Conservation (phyloP, 2,888 invertebrate species). For the Eupithecia insigniata region DNA sequence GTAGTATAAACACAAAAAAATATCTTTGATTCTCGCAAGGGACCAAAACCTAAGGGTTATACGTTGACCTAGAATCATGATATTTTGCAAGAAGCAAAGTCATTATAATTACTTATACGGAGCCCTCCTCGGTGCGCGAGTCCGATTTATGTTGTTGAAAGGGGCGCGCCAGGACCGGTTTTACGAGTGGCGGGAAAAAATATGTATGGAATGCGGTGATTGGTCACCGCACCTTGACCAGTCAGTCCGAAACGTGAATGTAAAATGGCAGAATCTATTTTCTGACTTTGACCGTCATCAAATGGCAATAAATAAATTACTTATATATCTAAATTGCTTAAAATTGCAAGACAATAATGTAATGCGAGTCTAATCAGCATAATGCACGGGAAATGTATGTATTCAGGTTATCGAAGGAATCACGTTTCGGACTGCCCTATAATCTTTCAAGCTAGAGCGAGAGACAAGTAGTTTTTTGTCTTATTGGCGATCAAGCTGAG, state of each 20-base stretch:
- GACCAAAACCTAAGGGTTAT: too few relatives aligned
- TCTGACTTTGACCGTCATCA: background rate
- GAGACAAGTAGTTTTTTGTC: background rate
- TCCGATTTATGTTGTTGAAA: background rate
- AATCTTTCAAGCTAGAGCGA: conserved; percentile 9
- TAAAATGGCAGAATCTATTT: background rate
- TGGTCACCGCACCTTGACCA: conserved; percentile 29
- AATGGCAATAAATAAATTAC: too few relatives aligned
- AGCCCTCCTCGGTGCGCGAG: too few relatives aligned
- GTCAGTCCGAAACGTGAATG: conserved; percentile 32
- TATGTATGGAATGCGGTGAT: conserved; percentile 48
- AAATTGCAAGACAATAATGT: background rate
- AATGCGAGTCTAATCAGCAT: background rate
- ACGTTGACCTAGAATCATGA: too few relatives aligned
- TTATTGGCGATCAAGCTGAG: conserved; percentile 13
- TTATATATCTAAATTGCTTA: too few relatives aligned
- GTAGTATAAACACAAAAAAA: too few relatives aligned
- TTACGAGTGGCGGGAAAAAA: conserved; percentile 50
- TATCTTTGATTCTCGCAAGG: too few relatives aligned
- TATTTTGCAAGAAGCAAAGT: too few relatives aligned
- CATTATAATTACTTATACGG: too few relatives aligned
- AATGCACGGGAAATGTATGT: background rate
- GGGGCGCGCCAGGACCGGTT: conserved; percentile 46
- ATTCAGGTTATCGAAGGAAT: background rate
- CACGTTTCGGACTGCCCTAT: background rate